Base-by-base conservation (phyloP, 2,113 vertebrate species). In the Leptosomus discolor region DNA sequence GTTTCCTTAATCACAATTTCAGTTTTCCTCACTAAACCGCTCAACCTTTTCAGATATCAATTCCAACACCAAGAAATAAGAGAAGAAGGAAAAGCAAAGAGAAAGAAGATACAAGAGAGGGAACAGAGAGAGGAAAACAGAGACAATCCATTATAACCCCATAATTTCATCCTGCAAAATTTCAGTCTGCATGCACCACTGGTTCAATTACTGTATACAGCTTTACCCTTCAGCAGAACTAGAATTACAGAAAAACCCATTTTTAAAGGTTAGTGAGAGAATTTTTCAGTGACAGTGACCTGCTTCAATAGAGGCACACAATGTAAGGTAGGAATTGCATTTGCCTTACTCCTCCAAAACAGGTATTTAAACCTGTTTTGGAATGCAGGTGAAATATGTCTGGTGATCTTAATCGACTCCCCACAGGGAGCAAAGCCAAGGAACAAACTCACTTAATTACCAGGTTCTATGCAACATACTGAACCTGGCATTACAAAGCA, bases 251-350 rank as follows among this genome's bases (percentile, higher is more conserved):
- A 85, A 85, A 95, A 97, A 29, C 12, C n/a, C 84, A 84, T 93
- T 97, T 96, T 87, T 92, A 94, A 97, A 97, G 89, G 89, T 95
- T 97, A 95, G 92, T 41, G 64, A 93, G 76, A 94, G 65, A 94
- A 81, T 85, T 92, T 95, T 94, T 96, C 95, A 92, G 37, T 86
- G 94, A 85, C 83, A 95, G 70, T 81, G 91, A 90, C 92, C 90
- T 75, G 63, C 54, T 70, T 92, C 94, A 92, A 36, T 5, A 39
- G 82, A 46, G 37, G 48, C 61, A 86, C 4, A 18, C 29, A 9
- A 10, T 81, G 58, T 67, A 92, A 88, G 83, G 65, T 27, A 71
- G 69, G 53, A 75, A 94, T 81, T 91, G 45, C 63, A 82, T 86
- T 88, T 88, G 70, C 87, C 46, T 92, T 82, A 18, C 79, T 95